phyloP scores from a whole-genome alignment of 2,113 vertebrate genomes.

The Panthera leo region DNA sequence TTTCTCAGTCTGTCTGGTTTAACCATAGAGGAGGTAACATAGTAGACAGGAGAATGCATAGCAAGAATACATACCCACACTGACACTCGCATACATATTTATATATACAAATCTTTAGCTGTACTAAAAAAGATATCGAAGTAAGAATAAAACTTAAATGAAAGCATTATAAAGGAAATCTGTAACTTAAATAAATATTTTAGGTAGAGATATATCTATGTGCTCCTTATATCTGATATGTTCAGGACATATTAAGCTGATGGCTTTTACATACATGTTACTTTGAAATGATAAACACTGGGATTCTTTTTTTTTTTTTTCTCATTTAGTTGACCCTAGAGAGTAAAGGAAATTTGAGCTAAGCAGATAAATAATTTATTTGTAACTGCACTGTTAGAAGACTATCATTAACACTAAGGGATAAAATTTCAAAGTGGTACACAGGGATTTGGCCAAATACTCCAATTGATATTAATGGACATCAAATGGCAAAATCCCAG shows the following conservation, averaged over 20 bases:
- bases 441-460: conserved; percentile 71
- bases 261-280: conserved; percentile 21
- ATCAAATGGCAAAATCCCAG: conserved; percentile 72
- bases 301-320: neutral
- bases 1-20: neutral
- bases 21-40: neutral
- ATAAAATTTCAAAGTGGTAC: conserved; percentile 73
- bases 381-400: conserved; percentile 70
- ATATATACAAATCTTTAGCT: neutral
- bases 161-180: neutral
- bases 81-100: neutral
- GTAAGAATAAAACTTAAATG: neutral
- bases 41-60: neutral
- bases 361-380: conserved; percentile 77
- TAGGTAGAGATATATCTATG: neutral
- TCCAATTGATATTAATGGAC: conserved; percentile 75
- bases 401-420: conserved; percentile 71
- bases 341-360: conserved; percentile 67
- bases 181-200: neutral
- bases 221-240: neutral
- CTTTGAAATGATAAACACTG: conserved; percentile 68
- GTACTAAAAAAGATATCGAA: neutral
- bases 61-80: neutral
- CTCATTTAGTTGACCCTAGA: conserved; percentile 65
- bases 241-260: neutral